These are phyloP conservation scores for Limnephilus marmoratus DNA, from an alignment of 2,888 invertebrate species.

Conservation along the genomic window DNA sequence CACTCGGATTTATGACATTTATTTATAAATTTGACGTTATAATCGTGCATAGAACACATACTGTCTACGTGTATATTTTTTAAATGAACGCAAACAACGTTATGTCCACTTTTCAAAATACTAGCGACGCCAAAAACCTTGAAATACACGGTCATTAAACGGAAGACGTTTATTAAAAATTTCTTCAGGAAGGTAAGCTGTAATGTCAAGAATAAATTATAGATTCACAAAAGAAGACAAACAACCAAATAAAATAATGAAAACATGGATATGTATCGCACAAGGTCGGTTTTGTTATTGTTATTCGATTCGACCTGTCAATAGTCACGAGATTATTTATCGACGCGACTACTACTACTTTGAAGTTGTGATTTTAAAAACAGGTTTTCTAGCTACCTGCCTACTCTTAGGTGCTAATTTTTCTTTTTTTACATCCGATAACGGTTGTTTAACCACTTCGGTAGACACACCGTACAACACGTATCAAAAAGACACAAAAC, in stretches of 20 bases:
- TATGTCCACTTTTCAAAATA: background rate
- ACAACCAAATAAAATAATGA: background rate
- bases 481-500: background rate
- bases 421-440: constrained; percentile 2
- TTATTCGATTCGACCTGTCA: background rate
- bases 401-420: constrained; percentile 22
- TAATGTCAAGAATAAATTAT: background rate
- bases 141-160: background rate
- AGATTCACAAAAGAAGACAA: background rate
- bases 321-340: constrained; percentile 4
- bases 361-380: constrained; percentile 17
- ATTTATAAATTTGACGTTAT: background rate
- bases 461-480: background rate
- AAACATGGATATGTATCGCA: background rate
- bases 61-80: background rate
- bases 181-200: background rate
- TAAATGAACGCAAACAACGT: background rate
- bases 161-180: background rate
- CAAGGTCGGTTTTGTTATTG: background rate
- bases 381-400: constrained; percentile 17
- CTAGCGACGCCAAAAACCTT: background rate
- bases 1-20: background rate
- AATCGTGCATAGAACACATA: background rate
- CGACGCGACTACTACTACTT: background rate
- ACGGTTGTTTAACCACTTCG: constrained; percentile 15